phyloP scores from a whole-genome alignment of 2,113 vertebrate species.

The Chloropsis cyanopogon region DNA sequence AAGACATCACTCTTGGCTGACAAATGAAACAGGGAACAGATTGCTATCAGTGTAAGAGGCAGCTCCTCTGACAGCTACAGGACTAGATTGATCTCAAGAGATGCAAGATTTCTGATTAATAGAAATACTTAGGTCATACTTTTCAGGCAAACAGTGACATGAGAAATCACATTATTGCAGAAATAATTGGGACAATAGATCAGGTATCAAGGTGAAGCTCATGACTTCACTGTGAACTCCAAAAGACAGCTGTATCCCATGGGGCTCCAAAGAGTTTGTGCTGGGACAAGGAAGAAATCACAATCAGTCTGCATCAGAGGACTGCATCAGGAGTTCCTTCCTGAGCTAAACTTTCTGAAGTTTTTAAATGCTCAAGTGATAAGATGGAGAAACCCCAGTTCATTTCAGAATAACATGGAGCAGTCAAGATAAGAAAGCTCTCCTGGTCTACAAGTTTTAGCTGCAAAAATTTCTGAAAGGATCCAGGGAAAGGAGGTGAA shows the following conservation, averaged over 20 bases:
- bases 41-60: background rate
- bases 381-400: background rate
- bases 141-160: background rate
- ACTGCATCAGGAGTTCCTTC: background rate
- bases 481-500: background rate
- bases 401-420: background rate
- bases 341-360: background rate
- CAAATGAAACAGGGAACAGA: slow-evolving; percentile 7
- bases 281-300: background rate
- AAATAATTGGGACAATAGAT: background rate
- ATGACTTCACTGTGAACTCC: background rate
- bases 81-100: background rate
- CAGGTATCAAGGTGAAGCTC: background rate
- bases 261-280: background rate
- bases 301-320: background rate
- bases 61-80: background rate
- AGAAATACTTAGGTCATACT: background rate
- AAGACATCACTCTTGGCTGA: background rate
- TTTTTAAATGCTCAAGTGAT: background rate
- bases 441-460: background rate
- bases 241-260: background rate
- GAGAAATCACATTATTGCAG: background rate
- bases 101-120: background rate
- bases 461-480: background rate
- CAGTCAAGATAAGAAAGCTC: background rate